Conservation (phyloP, 2,113 vertebrate genomes). For the Hydrolagus affinis region DNA sequence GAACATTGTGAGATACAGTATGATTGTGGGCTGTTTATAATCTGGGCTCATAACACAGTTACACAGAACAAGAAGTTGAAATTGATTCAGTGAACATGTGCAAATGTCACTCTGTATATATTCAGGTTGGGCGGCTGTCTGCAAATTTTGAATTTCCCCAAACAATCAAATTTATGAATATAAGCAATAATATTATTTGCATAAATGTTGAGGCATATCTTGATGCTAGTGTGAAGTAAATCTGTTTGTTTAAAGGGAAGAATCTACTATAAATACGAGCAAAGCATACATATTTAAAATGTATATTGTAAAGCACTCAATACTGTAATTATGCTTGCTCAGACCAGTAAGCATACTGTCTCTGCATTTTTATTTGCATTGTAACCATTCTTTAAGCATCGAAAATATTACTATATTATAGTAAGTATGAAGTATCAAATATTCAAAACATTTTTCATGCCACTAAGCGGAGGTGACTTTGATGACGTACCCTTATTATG, state of each 20-base stretch:
- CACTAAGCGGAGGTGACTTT: too few species aligned
- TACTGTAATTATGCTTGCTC: background rate
- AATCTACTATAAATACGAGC: background rate
- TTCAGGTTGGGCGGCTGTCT: background rate
- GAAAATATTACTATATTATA: too few species aligned
- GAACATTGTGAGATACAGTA: background rate
- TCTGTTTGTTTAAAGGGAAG: background rate
- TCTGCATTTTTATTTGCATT: background rate
- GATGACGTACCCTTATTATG: too few species aligned
- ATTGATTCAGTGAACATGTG: background rate
- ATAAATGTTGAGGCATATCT: background rate
- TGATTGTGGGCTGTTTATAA: background rate
- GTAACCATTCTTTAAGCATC: too few species aligned
- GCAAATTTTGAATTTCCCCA: background rate
- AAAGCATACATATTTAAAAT: background rate
- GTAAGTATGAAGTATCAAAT: too few species aligned
- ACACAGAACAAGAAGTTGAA: background rate
- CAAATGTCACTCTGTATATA: background rate
- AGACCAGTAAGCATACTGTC: background rate
- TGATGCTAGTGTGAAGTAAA: background rate
- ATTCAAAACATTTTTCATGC: too few species aligned
- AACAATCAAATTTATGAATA: background rate
- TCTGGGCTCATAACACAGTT: background rate
- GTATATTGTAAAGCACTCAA: background rate
- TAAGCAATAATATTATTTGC: background rate